phyloP scores from a whole-genome alignment of 2,888 invertebrate species.

The Cryptus viduatorius region DNA sequence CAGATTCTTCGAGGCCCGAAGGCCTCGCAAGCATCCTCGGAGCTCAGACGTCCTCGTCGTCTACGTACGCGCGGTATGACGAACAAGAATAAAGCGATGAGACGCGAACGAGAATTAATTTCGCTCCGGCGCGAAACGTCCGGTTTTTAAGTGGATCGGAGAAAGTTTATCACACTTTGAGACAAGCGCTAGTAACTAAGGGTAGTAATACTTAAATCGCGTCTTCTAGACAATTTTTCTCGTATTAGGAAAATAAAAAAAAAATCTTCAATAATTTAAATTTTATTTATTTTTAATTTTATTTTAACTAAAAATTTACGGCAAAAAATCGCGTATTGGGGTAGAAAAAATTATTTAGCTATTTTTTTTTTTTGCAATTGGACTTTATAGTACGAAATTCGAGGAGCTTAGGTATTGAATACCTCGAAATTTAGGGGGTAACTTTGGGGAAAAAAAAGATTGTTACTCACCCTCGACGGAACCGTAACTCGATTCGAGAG shows the following conservation, averaged over 20 bases:
- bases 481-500: constrained; percentile 25
- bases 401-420: not conserved
- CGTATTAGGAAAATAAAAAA: too few relatives aligned
- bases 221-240: not conserved
- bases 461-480: not conserved
- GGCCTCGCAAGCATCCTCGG: constrained; percentile 21
- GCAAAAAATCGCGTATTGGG: not conserved
- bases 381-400: not conserved
- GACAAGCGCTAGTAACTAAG: not conserved
- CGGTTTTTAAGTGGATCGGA: constrained; percentile 32
- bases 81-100: constrained; percentile 56
- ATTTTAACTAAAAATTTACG: too few relatives aligned
- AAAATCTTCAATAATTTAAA: not conserved
- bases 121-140: constrained; percentile 24
- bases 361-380: not conserved
- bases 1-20: constrained; percentile 69
- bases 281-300: too few relatives aligned
- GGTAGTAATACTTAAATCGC: not conserved
- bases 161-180: constrained; percentile 17
- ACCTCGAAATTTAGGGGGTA: not conserved
- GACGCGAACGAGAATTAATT: constrained; percentile 57
- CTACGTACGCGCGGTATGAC: constrained; percentile 60
- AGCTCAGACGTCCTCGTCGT: constrained; percentile 5
- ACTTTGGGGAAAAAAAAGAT: constrained; percentile 3
- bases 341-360: not conserved